These are phyloP conservation scores for Diabrotica undecimpunctata DNA, from an alignment of 1,140 invertebrate genomes.

Conservation along the genomic window DNA sequence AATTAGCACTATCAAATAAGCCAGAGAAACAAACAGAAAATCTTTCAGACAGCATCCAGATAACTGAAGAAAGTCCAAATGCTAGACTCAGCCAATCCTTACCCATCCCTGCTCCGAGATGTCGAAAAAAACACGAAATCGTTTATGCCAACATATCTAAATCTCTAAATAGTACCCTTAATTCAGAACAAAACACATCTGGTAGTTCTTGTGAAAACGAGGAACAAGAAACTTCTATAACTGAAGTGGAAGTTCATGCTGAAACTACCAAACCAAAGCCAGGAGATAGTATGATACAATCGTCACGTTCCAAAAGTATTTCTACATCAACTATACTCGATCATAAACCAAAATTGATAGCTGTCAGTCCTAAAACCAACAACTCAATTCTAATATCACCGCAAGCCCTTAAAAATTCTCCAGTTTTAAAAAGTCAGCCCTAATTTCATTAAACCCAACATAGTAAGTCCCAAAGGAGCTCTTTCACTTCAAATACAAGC, in stretches of 20 bases:
- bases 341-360: conserved; percentile 26
- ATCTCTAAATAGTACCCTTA: conserved; percentile 15
- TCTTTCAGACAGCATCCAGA: conserved; percentile 43
- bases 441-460: conserved; percentile 40
- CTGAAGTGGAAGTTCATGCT: conserved; percentile 34
- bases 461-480: conserved; percentile 42
- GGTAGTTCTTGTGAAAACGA: conserved; percentile 27
- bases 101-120: conserved; percentile 43
- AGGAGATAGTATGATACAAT: not conserved
- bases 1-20: conserved; percentile 1
- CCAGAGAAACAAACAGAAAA: conserved; percentile 19
- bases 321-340: too few relatives aligned
- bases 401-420: conserved; percentile 36
- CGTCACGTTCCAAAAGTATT: too few relatives aligned
- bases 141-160: conserved; percentile 39
- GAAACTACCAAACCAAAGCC: conserved; percentile 13
- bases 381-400: conserved; percentile 23
- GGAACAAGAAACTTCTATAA: conserved; percentile 26
- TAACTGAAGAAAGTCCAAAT: conserved; percentile 37
- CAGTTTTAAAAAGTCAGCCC: conserved; percentile 37
- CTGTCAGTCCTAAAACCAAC: conserved; percentile 26
- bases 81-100: conserved; percentile 20
- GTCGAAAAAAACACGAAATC: conserved; percentile 36
- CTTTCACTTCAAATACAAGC: conserved; percentile 43
- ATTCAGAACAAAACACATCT: conserved; percentile 25